Evolutionary conservation across 2,113 vertebrate species (phyloP), one percentile per base, ranked within the genome.

Genomic region (Pangasianodon gigas): DNA sequence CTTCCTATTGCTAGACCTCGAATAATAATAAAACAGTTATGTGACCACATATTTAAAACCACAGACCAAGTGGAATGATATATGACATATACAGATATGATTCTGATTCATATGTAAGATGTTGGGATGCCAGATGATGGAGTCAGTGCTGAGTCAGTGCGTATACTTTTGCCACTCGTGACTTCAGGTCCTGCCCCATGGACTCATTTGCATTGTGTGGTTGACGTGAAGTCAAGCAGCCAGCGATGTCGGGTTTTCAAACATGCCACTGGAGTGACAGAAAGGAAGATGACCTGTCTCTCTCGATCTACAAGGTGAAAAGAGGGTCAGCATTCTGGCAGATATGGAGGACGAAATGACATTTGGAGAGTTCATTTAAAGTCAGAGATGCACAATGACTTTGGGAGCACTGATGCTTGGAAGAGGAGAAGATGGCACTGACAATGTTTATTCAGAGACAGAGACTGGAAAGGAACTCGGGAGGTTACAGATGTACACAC

Each of bases 401-500:
- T 75, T 86, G 84, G 19, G 60, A 86, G 87, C 51, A 81, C 75
- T 21, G 84, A 41, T 85, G 54, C 80, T 65, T 46, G 46, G 41
- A 67, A 67, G 87, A 74, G 41, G 67, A 58, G 58, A 51, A 71
- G 37, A 54, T 51, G 65, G 54, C 5, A 51, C 60, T 75, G n/a
- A 58, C n/a, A 46, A 71, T 58, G 93, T 95, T 95, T 94, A 95
- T 95, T 96, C 90, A 95, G 93, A 95, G 93, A 92, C 93, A 92
- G 93, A 77, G 80, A 54, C 62, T 24, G 87, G 74, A 19, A 52
- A 21, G 58, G 67, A 84, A 11, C 67, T 62, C 3, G 62, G 26
- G 60, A 71, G 85, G 62, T 74, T 48, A 60, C 48, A 16, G 29
- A 46, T 65, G 29, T 44, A 86, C 62, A 58, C 48, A 81, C 60